Base-by-base conservation (phyloP, 2,797 vertebrate species). In the Tachyglossus aculeatus region DNA sequence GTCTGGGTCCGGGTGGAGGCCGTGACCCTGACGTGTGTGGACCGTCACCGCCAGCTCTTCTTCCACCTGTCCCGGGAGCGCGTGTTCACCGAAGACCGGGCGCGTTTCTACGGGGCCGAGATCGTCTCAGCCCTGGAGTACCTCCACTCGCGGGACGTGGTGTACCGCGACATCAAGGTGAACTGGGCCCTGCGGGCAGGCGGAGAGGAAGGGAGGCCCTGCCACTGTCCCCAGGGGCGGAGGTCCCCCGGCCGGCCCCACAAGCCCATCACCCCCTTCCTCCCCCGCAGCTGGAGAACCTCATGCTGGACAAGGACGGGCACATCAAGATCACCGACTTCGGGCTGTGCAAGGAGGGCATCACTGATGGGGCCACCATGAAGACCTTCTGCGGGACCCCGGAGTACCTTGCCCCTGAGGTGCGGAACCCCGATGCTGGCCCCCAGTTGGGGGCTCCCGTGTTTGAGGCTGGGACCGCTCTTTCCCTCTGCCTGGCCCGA, bases 251-350 rank as follows among this genome's bases (percentile, higher is more conserved):
- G 51, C 11, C 13, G 21, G 37, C 15, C 9, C 21, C 3, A 7
- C 16, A 6, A 13, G 14, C 14, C 3, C 24, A 9, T 37, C 37
- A 36, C 36, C 36, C 9, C 36, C 36, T 37, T 37, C 36, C 36
- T 15, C 19, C 43, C 25, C 74, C 7, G 0, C 86, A 98, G 96
- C 93, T 98, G 90, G 97, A 98, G 84, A 98, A 98, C 73, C 96
- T 98, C 29, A 96, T 98, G 96, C 88, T 98, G 87, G 97, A 98
- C 80, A 98, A 98, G 71, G 97, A 98, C 0, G 97, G 97, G 2
- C 97, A 98, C 89, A 96, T 98, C 85, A 98, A 98, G 80, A 97
- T 98, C 84, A 98, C 97, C 1, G 97, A 98, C 82, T 98, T 98
- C 1, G 97, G 97, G n/a, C 90, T 98, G 16, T 98, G 97, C 90